Evolutionary conservation across 2,797 vertebrate genomes (phyloP), one percentile per base, ranked within the genome.

Genomic region (Gadopsis marmoratus): DNA sequence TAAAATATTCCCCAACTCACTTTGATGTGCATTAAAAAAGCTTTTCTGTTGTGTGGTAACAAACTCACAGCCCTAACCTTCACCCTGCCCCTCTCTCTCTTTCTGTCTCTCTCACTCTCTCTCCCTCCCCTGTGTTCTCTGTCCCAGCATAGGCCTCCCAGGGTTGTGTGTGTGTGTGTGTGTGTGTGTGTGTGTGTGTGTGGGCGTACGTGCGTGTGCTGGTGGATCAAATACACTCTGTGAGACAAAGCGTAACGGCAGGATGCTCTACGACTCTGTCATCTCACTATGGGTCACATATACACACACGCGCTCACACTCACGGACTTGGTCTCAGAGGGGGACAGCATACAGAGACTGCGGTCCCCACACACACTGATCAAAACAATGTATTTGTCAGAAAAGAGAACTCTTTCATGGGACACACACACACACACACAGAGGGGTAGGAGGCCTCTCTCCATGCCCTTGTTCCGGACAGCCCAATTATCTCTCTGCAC

Each of bases 401-500:
- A 92, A 92, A 89, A 93, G 90, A 92, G 89, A 90, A 88, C 75
- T 91, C 87, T 93, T 94, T 93, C 85, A 93, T 91, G 90, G 83
- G 84, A 81, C 83, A 78, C 78, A 81, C 82, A 75, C 82, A 71
- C 80, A 79, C 63, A 79, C 76, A 82, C 82, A 75, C 84, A 80
- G 53, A 84, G 66, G 83, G 86, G 62, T 83, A 86, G 89, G 89
- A 92, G 93, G 91, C 91, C 92, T 91, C 91, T 92, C 93, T 92
- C 90, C 90, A 93, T 91, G 93, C 90, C 92, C 93, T 94, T 94
- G 93, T 90, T 92, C 90, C 78, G 92, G 93, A 94, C 92, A 93
- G 92, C 86, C 94, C 94, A 95, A 95, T 95, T 95, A 95, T 95
- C 92, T 92, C 91, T 86, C 87, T 92, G 90, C 92, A 92, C 91